Evolutionary conservation across 2,888 invertebrate genomes (phyloP).

Genomic region (Agrotis exclamationis): DNA sequence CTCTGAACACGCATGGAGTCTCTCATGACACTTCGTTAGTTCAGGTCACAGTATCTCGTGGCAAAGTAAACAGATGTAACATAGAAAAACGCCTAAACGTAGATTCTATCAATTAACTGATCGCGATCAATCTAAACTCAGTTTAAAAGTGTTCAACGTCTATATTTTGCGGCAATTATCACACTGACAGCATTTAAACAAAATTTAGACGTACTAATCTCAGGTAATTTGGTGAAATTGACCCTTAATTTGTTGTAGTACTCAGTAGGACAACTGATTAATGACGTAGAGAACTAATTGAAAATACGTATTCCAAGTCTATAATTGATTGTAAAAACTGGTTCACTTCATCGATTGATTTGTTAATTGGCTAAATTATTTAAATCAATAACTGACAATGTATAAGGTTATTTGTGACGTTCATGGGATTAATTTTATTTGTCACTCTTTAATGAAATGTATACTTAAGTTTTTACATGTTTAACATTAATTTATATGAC

Average conservation of each 20-base stretch:
- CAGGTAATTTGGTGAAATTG: neutral
- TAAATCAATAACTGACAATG: conserved; percentile 14
- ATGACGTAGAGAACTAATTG: neutral
- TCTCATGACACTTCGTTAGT: conserved; percentile 55
- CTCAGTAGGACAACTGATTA: conserved; percentile 36
- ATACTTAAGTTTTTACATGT: neutral
- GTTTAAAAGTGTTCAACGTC: neutral
- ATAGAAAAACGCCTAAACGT: neutral
- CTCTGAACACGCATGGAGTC: conserved; percentile 69
- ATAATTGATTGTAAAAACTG: neutral
- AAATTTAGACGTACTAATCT: neutral
- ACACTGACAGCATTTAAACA: neutral
- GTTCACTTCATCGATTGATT: neutral
- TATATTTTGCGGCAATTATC: neutral
- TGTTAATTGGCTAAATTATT: conserved; percentile 17
- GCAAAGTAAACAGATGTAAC: conserved; percentile 1
- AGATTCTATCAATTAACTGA: neutral
- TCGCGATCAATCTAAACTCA: neutral
- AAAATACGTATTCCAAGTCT: neutral
- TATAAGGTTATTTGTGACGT: conserved; percentile 32
- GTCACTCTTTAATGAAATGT: neutral
- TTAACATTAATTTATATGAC: conserved; percentile 1
- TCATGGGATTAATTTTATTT: neutral
- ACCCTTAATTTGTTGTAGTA: conserved; percentile 29
- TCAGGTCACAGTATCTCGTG: conserved; percentile 19